Conservation (phyloP, 2,797 vertebrate genomes). For the Chaunax sp. region DNA sequence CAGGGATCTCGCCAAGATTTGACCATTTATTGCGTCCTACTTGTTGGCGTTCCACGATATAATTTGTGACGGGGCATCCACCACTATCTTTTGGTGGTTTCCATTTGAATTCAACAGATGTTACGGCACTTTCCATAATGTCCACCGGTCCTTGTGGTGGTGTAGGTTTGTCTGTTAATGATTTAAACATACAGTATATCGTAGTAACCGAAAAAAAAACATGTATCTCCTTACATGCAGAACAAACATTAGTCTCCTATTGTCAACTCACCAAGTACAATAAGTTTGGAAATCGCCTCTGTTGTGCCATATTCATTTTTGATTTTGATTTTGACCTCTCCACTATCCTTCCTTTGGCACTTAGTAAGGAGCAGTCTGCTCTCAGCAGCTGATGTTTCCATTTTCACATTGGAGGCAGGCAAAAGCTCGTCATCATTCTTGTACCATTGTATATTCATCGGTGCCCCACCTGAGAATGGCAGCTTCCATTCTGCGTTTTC, state of each 20-base stretch:
- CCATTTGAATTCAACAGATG: constrained; percentile 88
- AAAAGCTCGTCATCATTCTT: constrained; percentile 85
- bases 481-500: constrained; percentile 86
- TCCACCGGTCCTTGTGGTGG: constrained; percentile 88
- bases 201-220: background rate
- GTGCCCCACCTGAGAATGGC: constrained; percentile 84
- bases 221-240: background rate
- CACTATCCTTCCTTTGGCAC: constrained; percentile 85
- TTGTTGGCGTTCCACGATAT: constrained; percentile 88
- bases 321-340: constrained; percentile 87
- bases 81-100: constrained; percentile 88
- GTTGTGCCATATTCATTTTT: constrained; percentile 86
- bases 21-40: constrained; percentile 87
- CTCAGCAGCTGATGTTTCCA: constrained; percentile 78
- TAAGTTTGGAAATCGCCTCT: constrained; percentile 83
- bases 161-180: constrained; percentile 88
- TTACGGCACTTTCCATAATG: constrained; percentile 81
- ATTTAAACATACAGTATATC: constrained; percentile 1
- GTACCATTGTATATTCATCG: constrained; percentile 85
- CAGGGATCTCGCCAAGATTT: constrained; percentile 80
- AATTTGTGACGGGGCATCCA: constrained; percentile 84
- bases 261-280: constrained; percentile 86
- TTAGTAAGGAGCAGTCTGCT: constrained; percentile 84
- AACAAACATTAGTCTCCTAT: background rate
- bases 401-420: constrained; percentile 73